Evolutionary conservation across 2,797 vertebrate genomes (phyloP), one percentile per base, ranked within the genome.

Genomic region (Podarcis lilfordi): DNA sequence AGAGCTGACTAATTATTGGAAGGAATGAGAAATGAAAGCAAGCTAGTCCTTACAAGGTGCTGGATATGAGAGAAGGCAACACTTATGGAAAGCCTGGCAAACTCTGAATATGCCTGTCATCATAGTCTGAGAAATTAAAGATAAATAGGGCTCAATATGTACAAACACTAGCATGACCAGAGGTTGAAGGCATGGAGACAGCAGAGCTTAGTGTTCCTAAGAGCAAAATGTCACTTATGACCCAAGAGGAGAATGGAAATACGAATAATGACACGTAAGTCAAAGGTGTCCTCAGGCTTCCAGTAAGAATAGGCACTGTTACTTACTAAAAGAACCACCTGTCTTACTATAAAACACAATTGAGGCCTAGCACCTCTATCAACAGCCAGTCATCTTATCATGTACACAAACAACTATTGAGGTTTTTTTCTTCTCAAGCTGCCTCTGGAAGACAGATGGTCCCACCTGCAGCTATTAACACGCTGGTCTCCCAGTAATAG

Each of bases 91-190:
- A 35, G 3, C 2, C 50, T 86, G 90, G 86, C 89, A 69, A 10
- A 15, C 40, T 80, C 64, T 91, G 82, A 86, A 21, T 35, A 86
- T 50, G 80, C 50, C 45, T 68, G 66, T 86, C 87, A 75, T 83
- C 75, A 27, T 29, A 25, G 87, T 11, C 80, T 68, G n/a, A 78
- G 74, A 72, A 79, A 72, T 27, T 80, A 35, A 86, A 86, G 74
- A 91, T 83, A 79, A 71, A 92, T 80, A 78, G 90, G 64, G 69
- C 88, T 90, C 89, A 72, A 7, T 19, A 55, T 94, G 86, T 88
- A 89, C 9, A 69, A 82, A 71, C 80, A 80, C 64, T 75, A 89
- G 88, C 40, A 86, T 72, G 88, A 77, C 91, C 76, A 76, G 87
- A 32, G 74, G 75, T 69, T 55, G 37, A 3, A 86, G 88, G 81